Percentiles rank a stretch among this genome's conserved stretches.
phyloP scores from a whole-genome alignment of 2,113 vertebrate genomes.

The Apodemus speciosus region DNA sequence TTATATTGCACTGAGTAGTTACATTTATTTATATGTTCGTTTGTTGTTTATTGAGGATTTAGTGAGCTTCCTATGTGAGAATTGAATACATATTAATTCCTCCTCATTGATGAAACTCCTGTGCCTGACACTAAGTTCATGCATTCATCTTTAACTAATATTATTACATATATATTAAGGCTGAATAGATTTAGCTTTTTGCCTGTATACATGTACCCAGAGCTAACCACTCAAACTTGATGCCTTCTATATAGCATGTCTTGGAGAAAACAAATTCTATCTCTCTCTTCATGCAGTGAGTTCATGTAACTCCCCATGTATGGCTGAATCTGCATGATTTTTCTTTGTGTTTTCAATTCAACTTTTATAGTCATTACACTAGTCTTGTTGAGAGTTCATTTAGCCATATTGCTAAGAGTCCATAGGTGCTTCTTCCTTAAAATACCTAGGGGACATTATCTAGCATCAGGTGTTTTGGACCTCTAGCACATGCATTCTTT shows the following conservation, averaged over 20 bases:
- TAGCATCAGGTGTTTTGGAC: neutral
- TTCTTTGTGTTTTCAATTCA: neutral
- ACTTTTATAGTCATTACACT: neutral
- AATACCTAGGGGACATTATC: neutral
- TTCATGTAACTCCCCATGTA: neutral
- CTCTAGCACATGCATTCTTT: neutral
- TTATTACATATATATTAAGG: neutral
- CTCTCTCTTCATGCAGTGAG: neutral
- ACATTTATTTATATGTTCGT: neutral
- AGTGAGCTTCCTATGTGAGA: neutral
- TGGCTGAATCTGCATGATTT: neutral
- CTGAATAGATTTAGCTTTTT: neutral
- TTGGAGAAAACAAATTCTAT: neutral
- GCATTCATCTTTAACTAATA: neutral
- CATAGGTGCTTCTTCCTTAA: neutral
- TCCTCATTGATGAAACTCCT: neutral
- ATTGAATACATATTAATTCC: neutral
- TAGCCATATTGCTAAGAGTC: neutral
- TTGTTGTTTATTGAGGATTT: neutral
- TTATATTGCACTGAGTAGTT: neutral
- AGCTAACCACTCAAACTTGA: neutral
- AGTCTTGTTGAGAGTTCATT: neutral
- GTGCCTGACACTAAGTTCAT: neutral
- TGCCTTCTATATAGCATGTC: neutral
- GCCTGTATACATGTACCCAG: no score